Evolutionary conservation across 2,113 vertebrate species (phyloP), one percentile per base, ranked within the genome.

Genomic region (Clinocottus analis): DNA sequence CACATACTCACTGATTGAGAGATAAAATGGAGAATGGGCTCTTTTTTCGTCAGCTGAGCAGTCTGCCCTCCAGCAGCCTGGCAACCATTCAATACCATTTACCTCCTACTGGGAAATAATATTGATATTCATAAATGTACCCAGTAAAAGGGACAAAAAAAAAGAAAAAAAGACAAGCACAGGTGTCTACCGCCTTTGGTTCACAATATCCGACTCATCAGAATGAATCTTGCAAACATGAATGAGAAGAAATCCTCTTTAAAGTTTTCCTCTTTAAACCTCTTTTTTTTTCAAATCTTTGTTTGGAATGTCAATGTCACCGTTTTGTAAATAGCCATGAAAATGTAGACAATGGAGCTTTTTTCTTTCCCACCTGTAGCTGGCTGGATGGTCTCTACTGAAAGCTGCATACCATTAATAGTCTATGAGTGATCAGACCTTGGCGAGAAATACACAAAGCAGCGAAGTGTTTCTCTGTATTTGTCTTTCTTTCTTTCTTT

Each of bases 11-110:
- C 78, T 85, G 89, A 93, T 88, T 82, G 85, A 89, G 77, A 91
- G 89, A 93, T 91, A 93, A 91, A 91, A 88, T 90, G 85, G 77
- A 90, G 87, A 91, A 91, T 70, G 79, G 33, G 90, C 67, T 89
- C 79, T 88, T 89, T 88, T 90, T 91, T 71, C 84, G 90, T 88
- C 72, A 86, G 84, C 82, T 78, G 86, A 65, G 72, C 71, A 72
- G 60, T 69, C 75, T 60, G 59, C 49, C 19, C 72, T 89, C 84
- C 72, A 64, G 85, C 86, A 89, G 75, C 80, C 79, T 89, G 89
- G 85, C 90, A 88, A 88, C 82, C 80, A 82, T 89, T 90, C 86
- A 90, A 80, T 86, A 78, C 71, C 86, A 85, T 91, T 91, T 91
- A 87, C 87, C 90, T 89, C 84, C 56, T 69, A 74, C 75, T 89